Evolutionary conservation across 2,113 vertebrate species (phyloP).

Genomic region (Prunella fulvescens): DNA sequence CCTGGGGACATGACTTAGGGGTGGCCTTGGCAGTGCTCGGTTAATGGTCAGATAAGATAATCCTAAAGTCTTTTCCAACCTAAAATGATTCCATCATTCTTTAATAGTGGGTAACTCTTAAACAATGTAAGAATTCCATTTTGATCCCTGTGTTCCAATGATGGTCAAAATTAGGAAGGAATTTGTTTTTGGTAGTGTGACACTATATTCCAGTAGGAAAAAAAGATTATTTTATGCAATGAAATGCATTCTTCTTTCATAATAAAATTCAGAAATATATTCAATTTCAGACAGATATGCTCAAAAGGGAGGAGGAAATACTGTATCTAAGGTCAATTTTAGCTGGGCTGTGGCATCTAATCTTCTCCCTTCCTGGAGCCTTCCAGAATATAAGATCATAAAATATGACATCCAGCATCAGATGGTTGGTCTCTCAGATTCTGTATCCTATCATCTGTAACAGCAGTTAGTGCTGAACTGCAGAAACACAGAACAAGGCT

Average conservation of each 20-base stretch:
- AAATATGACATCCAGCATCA: background rate
- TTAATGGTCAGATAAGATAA: background rate
- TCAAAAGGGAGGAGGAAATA: background rate
- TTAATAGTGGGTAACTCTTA: background rate
- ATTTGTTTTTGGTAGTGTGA: background rate
- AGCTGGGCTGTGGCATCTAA: background rate
- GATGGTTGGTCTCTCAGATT: background rate
- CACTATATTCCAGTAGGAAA: background rate
- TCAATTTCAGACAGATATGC: background rate
- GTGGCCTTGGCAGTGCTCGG: background rate
- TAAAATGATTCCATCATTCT: background rate
- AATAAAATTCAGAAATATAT: background rate
- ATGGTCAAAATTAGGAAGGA: background rate
- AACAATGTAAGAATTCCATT: background rate
- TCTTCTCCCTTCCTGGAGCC: background rate
- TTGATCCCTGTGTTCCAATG: background rate
- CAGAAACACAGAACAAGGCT: background rate
- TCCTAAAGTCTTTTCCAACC: background rate
- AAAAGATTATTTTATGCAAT: background rate
- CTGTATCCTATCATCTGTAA: background rate
- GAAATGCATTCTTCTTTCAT: background rate
- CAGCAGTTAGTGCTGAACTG: background rate
- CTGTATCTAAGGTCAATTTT: background rate
- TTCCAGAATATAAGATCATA: background rate
- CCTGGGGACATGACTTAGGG: background rate